Conservation (phyloP, 2,113 vertebrate genomes). For the Arothron firmamentum region DNA sequence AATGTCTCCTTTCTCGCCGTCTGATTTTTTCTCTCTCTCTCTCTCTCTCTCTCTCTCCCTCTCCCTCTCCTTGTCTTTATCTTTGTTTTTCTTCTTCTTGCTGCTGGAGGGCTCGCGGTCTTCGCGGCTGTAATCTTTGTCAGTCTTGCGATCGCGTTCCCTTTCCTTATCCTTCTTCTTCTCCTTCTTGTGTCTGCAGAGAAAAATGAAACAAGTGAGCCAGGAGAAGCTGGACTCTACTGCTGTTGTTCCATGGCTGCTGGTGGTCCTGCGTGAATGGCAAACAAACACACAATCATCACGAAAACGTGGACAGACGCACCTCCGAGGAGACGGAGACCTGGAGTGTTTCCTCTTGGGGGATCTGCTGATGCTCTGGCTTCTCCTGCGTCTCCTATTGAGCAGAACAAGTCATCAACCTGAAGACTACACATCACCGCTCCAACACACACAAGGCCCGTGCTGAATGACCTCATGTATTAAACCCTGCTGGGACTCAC, state of each 20-base stretch:
- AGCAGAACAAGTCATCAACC: not conserved
- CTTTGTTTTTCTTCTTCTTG: conserved; percentile 94
- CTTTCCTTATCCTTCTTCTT: conserved; percentile 92
- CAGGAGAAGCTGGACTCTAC: not conserved
- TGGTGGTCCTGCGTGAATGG: too few relatives aligned
- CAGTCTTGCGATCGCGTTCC: conserved; percentile 69
- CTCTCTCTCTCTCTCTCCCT: conserved; percentile 56
- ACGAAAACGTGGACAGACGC: conserved; percentile 18
- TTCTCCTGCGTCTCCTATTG: conserved; percentile 77
- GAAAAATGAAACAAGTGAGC: not conserved
- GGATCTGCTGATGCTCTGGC: conserved; percentile 78
- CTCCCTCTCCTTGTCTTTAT: conserved; percentile 81
- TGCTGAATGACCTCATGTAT: too few relatives aligned
- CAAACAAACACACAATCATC: not conserved
- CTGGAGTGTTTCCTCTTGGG: conserved; percentile 85
- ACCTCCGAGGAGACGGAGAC: conserved; percentile 90
- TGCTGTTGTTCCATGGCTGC: too few relatives aligned
- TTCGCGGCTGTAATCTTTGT: conserved; percentile 78
- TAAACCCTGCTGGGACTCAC: conserved; percentile 57
- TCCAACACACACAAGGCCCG: not conserved
- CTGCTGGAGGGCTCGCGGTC: conserved; percentile 84
- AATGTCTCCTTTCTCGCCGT: conserved; percentile 88
- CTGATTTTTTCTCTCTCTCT: conserved; percentile 80
- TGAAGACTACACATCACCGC: not conserved
- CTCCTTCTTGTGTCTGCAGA: conserved; percentile 90